These are phyloP conservation scores for Rutilus rutilus DNA, from an alignment of 2,113 vertebrate species.

Conservation along the genomic window DNA sequence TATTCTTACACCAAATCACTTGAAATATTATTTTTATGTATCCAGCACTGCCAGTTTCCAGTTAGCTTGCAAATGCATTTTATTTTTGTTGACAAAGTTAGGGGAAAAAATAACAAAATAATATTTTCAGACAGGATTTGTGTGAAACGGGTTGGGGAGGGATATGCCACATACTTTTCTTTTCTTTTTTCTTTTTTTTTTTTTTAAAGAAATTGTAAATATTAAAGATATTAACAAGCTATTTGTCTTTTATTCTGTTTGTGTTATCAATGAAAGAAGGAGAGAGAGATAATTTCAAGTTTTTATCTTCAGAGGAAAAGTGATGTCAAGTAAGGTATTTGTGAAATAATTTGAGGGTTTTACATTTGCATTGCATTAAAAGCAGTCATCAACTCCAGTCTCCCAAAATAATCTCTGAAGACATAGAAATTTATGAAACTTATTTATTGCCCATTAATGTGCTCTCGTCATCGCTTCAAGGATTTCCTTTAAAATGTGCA, in stretches of 20 bases:
- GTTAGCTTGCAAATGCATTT: constrained; percentile 90
- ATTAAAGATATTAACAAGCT: constrained; percentile 74
- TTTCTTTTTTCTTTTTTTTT: background rate
- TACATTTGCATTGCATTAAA: constrained; percentile 1
- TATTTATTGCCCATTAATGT: constrained; percentile 75
- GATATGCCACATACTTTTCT: constrained; percentile 51
- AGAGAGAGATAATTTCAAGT: background rate
- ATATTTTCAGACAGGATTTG: constrained; percentile 79
- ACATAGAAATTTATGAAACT: no score
- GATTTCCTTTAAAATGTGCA: constrained; percentile 97
- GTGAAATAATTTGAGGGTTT: background rate
- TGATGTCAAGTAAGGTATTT: background rate
- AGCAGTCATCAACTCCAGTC: background rate
- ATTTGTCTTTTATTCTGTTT: constrained; percentile 32
- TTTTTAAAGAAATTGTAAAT: constrained; percentile 79
- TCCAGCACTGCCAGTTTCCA: constrained; percentile 88
- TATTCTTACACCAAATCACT: constrained; percentile 78
- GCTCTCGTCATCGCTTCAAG: constrained; percentile 82
- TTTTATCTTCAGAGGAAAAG: background rate
- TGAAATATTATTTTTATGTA: constrained; percentile 84
- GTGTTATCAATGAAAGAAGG: background rate
- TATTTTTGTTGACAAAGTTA: constrained; percentile 88
- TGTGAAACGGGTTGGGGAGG: constrained; percentile 65
- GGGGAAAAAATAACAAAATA: constrained; percentile 73
- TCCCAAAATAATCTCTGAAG: background rate